phyloP scores from a whole-genome alignment of 2,113 vertebrate species.

The Monarcha castaneiventris region DNA sequence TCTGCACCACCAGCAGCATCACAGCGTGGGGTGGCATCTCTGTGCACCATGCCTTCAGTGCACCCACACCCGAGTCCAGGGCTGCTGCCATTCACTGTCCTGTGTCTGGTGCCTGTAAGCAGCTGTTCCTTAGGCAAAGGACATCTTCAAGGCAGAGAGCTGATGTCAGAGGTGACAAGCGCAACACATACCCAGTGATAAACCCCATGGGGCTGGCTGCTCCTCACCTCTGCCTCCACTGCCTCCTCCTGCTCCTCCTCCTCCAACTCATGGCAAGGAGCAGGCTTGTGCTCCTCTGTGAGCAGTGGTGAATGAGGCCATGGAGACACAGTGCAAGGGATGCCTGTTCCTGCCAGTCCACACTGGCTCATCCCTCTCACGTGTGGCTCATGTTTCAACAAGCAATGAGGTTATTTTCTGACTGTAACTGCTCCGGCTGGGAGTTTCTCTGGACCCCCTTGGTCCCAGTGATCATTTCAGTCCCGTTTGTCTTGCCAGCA shows the following conservation, averaged over 20 bases:
- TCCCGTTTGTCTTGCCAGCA: not conserved
- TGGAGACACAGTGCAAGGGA: not conserved
- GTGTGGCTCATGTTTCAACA: fast-evolving
- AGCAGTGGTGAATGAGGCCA: not conserved
- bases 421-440: not conserved
- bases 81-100: fast-evolving
- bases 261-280: fast-evolving
- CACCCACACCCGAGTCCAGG: fast-evolving
- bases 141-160: not conserved
- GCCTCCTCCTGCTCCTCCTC: not conserved
- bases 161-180: not conserved
- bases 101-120: not conserved
- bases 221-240: not conserved
- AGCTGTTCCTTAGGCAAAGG: not conserved
- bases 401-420: not conserved
- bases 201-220: not conserved
- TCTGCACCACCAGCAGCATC: not conserved
- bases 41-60: not conserved
- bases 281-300: not conserved
- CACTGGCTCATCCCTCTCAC: fast-evolving
- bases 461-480: not conserved
- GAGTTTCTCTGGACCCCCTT: not conserved
- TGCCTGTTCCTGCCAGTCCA: not conserved
- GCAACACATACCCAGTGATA: not conserved
- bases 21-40: fast-evolving